Percentiles rank a stretch among this genome's conserved stretches.
Conservation (phyloP, 2,888 invertebrate genomes). For the Graphium colonna region DNA sequence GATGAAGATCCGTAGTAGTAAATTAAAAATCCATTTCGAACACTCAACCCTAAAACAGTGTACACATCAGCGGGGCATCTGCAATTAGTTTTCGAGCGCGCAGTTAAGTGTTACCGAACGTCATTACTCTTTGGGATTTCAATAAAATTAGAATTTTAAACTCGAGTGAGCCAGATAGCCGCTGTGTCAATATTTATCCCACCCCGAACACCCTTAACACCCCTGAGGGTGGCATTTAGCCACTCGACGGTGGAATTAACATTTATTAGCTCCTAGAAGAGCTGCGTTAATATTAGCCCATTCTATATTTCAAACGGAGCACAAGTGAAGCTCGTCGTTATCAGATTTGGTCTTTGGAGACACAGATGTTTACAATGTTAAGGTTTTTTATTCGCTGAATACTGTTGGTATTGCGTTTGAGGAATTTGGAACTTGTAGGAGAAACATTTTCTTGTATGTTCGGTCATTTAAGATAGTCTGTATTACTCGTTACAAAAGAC, state of each 20-base stretch:
- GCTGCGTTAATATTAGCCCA: slow-evolving; percentile 71
- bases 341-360: neutral
- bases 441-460: too few species aligned
- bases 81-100: slow-evolving; percentile 16
- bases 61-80: neutral
- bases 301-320: slow-evolving; percentile 51
- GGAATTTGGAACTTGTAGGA: too few species aligned
- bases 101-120: slow-evolving; percentile 28
- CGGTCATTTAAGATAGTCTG: too few species aligned
- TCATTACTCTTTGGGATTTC: slow-evolving; percentile 38
- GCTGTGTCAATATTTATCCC: slow-evolving; percentile 63
- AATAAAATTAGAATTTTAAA: slow-evolving; percentile 69
- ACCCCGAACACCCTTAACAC: slow-evolving; percentile 33
- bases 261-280: slow-evolving; percentile 65
- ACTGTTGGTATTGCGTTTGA: too few species aligned
- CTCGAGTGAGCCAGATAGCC: slow-evolving; percentile 51
- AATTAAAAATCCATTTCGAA: neutral
- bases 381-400: too few species aligned
- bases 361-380: too few species aligned
- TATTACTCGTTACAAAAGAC: too few species aligned
- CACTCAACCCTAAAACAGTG: neutral
- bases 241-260: slow-evolving; percentile 66
- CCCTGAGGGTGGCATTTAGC: slow-evolving; percentile 37
- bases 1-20: neutral
- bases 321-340: slow-evolving; percentile 52